Conservation (phyloP, 2,797 vertebrate species). For the Tokudaia muenninki region DNA sequence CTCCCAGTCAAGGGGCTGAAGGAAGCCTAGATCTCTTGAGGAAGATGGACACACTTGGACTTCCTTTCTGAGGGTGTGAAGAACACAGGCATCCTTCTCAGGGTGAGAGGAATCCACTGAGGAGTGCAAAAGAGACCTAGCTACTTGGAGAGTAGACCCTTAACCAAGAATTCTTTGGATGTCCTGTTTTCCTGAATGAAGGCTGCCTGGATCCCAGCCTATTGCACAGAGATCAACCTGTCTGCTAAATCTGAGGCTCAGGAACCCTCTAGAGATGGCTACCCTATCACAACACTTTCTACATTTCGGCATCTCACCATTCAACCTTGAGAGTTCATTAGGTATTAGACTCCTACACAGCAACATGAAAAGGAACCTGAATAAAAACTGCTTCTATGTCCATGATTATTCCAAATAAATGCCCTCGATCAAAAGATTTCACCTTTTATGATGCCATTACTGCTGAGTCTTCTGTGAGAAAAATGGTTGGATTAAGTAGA, state of each 20-base stretch:
- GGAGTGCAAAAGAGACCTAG: not conserved
- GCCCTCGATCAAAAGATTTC: not conserved
- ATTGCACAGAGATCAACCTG: no score
- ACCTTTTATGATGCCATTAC: not conserved
- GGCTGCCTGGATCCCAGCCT: not conserved
- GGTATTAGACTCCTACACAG: not conserved
- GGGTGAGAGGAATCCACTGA: not conserved
- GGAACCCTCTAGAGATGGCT: not conserved
- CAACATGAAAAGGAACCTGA: not conserved
- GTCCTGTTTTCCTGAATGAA: no score
- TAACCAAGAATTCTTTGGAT: no score
- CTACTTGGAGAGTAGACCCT: not conserved
- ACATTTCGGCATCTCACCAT: not conserved
- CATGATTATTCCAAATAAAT: not conserved
- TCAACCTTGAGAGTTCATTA: not conserved
- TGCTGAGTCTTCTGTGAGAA: not conserved
- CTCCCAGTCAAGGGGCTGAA: rapidly evolving
- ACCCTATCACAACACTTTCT: not conserved
- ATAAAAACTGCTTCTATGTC: not conserved
- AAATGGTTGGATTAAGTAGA: not conserved
- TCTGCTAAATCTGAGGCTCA: not conserved
- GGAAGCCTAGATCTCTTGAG: not conserved
- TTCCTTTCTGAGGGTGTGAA: not conserved
- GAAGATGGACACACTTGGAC: rapidly evolving
- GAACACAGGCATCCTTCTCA: not conserved